Base-by-base conservation (phyloP, 2,797 vertebrate genomes). In the Dendrocincla tyrannina region DNA sequence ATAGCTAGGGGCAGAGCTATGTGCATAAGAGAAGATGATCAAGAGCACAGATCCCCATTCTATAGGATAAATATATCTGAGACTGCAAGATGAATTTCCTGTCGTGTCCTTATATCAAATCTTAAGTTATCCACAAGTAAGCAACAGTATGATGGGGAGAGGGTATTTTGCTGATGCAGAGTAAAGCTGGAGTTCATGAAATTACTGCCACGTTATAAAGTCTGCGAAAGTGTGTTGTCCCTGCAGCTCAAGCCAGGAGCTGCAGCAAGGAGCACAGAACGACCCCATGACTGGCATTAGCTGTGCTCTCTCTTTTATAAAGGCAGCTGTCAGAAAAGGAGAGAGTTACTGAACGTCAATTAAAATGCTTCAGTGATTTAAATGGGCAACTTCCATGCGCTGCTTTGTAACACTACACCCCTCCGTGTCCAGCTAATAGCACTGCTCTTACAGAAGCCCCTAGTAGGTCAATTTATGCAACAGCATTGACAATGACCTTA, bases 401-500 rank as follows among this genome's bases (percentile, higher is more conserved):
- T 0, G n/a, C 89, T 88, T 82, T 69, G 95, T 89, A 96, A 96
- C 0, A 11, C 49, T 95, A 95, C 82, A 86, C 95, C 56, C 64
- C 59, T 58, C 50, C 2, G 0, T 35, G 92, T 18, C 83, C 86
- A 22, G 76, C 3, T 22, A 50, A 22, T 23, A 2, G 78, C 92
- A 12, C 72, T 58, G 94, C 92, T 88, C 88, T 68, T 66, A 41
- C 69, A 88, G 85, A 91, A 95, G 58, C 83, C 80, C 81, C 83
- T 77, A 47, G 89, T 86, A 91, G 93, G 92, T 89, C 83, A 86
- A 89, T 91, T 92, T 60, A 79, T 89, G 85, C 74, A 83, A 67
- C 60, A 80, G 69, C 91, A 76, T 68, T 93, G 95, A 82, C 88
- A 90, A 73, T 91, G 94, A 96, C 95, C 93, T 97, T 96, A 95